Evolutionary conservation across 2,797 vertebrate genomes (phyloP).

Genomic region (Champsocephalus esox): DNA sequence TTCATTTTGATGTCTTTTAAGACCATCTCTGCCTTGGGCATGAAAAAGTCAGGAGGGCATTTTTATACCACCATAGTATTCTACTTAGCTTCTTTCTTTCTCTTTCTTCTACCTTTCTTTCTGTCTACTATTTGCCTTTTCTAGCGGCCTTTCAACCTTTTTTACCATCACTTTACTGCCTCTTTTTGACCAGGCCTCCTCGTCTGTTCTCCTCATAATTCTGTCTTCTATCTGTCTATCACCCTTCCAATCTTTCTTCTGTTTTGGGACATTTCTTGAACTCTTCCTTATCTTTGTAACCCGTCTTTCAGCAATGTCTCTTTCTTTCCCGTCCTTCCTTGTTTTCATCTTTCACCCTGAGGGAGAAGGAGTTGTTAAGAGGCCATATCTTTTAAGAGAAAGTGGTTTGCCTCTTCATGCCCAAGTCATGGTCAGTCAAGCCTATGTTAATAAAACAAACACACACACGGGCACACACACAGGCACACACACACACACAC

Average conservation of each 20-base stretch:
- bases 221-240: constrained; percentile 3
- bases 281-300: constrained; percentile 28
- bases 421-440: constrained; percentile 60
- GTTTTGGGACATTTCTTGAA: constrained; percentile 29
- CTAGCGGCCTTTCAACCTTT: constrained; percentile 25
- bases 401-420: constrained; percentile 61
- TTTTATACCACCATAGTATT: constrained; percentile 57
- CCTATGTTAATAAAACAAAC: constrained; percentile 44
- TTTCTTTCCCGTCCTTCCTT: constrained; percentile 8
- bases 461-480: constrained; percentile 22
- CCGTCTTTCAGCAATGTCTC: neutral
- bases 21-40: constrained; percentile 56
- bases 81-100: constrained; percentile 20
- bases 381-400: constrained; percentile 82
- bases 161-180: constrained; percentile 28
- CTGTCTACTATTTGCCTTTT: constrained; percentile 34
- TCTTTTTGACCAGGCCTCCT: constrained; percentile 22
- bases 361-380: constrained; percentile 48
- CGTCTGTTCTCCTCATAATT: constrained; percentile 2
- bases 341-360: constrained; percentile 46
- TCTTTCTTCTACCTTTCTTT: constrained; percentile 18
- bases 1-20: constrained; percentile 70
- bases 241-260: constrained; percentile 16
- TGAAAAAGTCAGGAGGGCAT: constrained; percentile 60
- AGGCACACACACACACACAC: constrained; percentile 23